These are phyloP conservation scores for Pygmarrhopalites habei DNA, from an alignment of 1,140 invertebrate species.

Conservation along the genomic window DNA sequence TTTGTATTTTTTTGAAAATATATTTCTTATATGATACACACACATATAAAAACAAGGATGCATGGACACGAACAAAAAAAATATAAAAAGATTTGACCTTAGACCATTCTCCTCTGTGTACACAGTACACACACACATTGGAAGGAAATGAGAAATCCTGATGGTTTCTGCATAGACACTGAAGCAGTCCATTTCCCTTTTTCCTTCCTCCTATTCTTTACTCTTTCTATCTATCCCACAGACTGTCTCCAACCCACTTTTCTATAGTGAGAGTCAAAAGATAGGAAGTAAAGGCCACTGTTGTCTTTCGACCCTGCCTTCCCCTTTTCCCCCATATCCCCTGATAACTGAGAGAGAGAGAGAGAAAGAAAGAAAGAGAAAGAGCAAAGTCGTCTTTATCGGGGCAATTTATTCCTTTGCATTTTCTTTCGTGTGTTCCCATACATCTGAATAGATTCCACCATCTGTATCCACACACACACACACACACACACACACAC, in stretches of 20 bases:
- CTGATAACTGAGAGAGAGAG: background rate
- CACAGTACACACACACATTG: no score
- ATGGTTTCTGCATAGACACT: slow-evolving; percentile 15
- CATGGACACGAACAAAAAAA: no score
- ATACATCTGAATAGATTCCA: slow-evolving; percentile 1
- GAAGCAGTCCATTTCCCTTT: slow-evolving; percentile 17
- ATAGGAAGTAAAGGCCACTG: no score
- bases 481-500: no score
- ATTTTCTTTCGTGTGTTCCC: slow-evolving; percentile 19
- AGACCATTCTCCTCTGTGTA: no score
- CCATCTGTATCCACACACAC: no score
- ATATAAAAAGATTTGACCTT: no score
- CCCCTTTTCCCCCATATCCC: background rate
- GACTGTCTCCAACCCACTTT: no score
- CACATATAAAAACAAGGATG: no score
- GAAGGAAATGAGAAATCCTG: slow-evolving; percentile 5
- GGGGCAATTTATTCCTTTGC: slow-evolving; percentile 35
- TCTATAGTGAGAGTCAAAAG: background rate
- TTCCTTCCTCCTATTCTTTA: background rate
- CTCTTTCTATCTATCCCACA: background rate
- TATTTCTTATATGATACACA: no score
- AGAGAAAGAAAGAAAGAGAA: background rate
- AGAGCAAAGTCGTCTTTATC: slow-evolving; percentile 34
- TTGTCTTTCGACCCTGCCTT: background rate
- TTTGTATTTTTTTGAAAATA: no score